Conservation (phyloP, 1,140 invertebrate species). For the Sitodiplosis mosellana region DNA sequence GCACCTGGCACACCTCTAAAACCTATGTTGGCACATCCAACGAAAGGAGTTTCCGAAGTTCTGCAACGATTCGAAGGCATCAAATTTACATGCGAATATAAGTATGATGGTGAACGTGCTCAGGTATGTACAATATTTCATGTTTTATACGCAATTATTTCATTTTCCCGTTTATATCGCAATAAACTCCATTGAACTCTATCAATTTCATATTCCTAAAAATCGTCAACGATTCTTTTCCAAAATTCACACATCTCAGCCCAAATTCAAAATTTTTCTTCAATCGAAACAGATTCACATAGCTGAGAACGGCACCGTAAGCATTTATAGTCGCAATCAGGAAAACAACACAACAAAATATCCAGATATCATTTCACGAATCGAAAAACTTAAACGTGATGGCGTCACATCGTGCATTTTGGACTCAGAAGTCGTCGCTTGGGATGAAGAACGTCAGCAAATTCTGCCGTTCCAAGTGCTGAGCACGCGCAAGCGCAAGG, state of each 20-base stretch:
- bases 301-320: constrained; percentile 44
- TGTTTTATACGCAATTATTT: too few species aligned
- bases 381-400: constrained; percentile 38
- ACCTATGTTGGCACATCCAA: constrained; percentile 98
- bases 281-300: constrained; percentile 47
- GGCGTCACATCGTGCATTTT: constrained; percentile 71
- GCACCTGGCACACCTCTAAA: constrained; percentile 88
- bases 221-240: too few species aligned
- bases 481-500: constrained; percentile 90
- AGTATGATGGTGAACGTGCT: constrained; percentile 97
- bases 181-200: too few species aligned
- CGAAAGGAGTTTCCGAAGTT: constrained; percentile 82
- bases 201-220: too few species aligned
- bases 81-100: constrained; percentile 97
- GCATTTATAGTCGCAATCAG: constrained; percentile 91
- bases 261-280: neutral
- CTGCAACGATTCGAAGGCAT: constrained; percentile 76
- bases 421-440: constrained; percentile 95
- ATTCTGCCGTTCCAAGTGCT: constrained; percentile 96
- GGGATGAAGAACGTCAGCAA: constrained; percentile 72
- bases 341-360: constrained; percentile 97
- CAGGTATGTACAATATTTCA: constrained; percentile 41
- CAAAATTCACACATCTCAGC: too few species aligned
- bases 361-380: constrained; percentile 78
- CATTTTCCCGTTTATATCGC: too few species aligned